Conservation (phyloP, 2,888 invertebrate species). For the Leucophora obtusa region DNA sequence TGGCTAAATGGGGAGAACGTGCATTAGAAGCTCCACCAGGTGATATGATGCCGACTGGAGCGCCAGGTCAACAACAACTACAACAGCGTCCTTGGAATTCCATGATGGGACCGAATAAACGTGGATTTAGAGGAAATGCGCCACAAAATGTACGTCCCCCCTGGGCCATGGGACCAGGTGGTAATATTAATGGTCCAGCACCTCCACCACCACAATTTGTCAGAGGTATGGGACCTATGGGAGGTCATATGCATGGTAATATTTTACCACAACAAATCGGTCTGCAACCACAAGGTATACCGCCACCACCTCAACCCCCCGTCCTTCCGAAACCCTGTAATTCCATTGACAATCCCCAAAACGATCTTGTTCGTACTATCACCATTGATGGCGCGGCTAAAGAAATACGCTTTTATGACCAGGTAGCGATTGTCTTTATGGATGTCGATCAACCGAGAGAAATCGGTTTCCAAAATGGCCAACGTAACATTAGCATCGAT, state of each 20-base stretch:
- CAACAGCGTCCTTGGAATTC: conserved; percentile 54
- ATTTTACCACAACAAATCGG: conserved; percentile 67
- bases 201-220: conserved; percentile 42
- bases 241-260: conserved; percentile 72
- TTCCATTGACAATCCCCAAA: conserved; percentile 81
- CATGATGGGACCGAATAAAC: conserved; percentile 52
- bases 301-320: conserved; percentile 49
- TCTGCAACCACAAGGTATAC: neutral
- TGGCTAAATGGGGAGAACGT: conserved; percentile 75
- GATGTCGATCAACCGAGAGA: conserved; percentile 92
- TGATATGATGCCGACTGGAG: conserved; percentile 25
- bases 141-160: conserved; percentile 57
- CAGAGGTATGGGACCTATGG: conserved; percentile 53
- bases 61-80: conserved; percentile 10
- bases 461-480: conserved; percentile 90
- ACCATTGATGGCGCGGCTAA: conserved; percentile 89
- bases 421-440: conserved; percentile 90
- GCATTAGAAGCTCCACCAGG: conserved; percentile 58
- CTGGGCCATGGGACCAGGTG: conserved; percentile 45
- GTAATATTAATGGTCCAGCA: conserved; percentile 38
- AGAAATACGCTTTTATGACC: conserved; percentile 90
- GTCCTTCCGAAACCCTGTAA: conserved; percentile 74
- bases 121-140: conserved; percentile 65
- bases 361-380: conserved; percentile 88
- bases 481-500: conserved; percentile 86